Evolutionary conservation across 2,797 vertebrate species (phyloP).

Genomic region (Sternotherus odoratus): DNA sequence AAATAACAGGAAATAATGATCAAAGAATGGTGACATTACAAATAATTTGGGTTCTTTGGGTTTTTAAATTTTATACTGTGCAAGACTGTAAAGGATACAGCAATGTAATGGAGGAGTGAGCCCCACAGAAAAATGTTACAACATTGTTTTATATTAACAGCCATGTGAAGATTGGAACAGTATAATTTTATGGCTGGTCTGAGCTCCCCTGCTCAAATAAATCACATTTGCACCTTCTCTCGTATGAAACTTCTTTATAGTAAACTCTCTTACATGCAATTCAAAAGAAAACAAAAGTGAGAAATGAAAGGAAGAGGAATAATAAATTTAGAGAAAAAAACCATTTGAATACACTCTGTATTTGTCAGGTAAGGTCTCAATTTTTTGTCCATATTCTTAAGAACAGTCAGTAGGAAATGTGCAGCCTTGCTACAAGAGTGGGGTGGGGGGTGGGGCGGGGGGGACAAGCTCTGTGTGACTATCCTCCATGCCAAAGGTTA

Average conservation of each 20-base stretch:
- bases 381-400: background rate
- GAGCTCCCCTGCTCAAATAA: background rate
- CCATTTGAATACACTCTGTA: background rate
- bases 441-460: no score
- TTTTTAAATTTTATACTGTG: background rate
- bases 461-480: background rate
- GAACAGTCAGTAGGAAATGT: background rate
- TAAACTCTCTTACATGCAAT: background rate
- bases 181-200: background rate
- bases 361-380: background rate
- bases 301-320: background rate
- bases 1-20: slow-evolving; percentile 9
- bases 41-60: background rate
- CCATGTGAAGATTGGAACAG: background rate
- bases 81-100: background rate
- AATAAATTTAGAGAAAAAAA: background rate
- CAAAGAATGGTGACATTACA: background rate
- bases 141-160: background rate
- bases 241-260: background rate
- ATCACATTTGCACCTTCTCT: background rate
- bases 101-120: background rate
- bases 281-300: background rate
- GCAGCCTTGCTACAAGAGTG: background rate
- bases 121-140: accelerated
- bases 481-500: background rate